Base-by-base conservation (phyloP, 2,797 vertebrate genomes). In the Stomatorhinus walkeri region DNA sequence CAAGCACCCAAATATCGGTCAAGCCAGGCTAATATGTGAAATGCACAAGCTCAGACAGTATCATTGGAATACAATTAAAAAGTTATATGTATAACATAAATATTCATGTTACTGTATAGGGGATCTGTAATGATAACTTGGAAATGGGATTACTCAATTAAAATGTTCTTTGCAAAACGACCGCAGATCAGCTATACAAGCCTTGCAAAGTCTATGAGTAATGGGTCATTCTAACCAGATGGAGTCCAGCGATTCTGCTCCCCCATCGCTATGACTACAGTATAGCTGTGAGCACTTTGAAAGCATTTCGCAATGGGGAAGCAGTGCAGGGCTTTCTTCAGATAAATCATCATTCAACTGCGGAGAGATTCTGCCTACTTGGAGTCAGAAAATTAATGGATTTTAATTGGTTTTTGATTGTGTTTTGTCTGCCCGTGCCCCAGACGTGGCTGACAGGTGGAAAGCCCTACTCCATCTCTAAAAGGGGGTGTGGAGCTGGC, bases 391-490 rank as follows among this genome's bases (percentile, higher is more conserved):
- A 90, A 90, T 90, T 0, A 89, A 91, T 90, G 83, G 87, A 91
- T 92, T 93, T 92, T 90, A 93, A 93, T 94, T 92, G 93, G 90
- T 90, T 88, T 85, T 89, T 92, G 91, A 92, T 91, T 91, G 87
- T 94, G 93, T 95, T 95, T 92, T 91, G 93, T 94, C 94, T 94
- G 90, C 88, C 88, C 56, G 89, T 85, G 88, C 86, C 89, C 89
- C 89, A 87, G 83, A 43, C 91, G 76, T 89, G 87, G 88, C 89
- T 22, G 91, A 95, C 94, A 94, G 94, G 95, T 96, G 95, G 79
- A 88, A 86, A 76, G 85, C 22, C 49, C n/a, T 54, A 28, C 36
- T 87, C 87, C 28, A 59, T 89, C 84, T 91, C 83, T 48, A 49
- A 85, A 89, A 64, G 83, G 61, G 90, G 89, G 87, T 68, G 46